A percentile compares a stretch with the other conserved stretches of the same genome.
Evolutionary conservation across 2,888 invertebrate genomes (phyloP).

Genomic region (Marronus borbonicus): DNA sequence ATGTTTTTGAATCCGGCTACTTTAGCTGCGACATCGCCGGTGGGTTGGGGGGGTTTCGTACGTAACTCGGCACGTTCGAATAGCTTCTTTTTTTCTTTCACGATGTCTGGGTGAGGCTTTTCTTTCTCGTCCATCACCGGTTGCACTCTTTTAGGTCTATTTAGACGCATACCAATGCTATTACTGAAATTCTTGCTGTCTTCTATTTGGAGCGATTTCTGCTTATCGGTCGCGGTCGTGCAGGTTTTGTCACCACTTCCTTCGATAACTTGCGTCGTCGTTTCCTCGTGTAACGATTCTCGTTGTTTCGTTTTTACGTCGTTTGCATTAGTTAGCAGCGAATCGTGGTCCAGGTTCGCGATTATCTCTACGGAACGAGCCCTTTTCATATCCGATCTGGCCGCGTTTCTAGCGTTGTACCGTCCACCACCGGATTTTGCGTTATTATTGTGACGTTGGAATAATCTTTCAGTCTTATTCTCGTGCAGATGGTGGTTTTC

Average conservation of each 20-base stretch:
- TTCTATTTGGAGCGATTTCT: constrained; percentile 54
- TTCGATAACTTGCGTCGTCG: constrained; percentile 66
- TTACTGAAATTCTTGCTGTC: constrained; percentile 56
- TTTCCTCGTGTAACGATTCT: constrained; percentile 72
- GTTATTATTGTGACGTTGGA: constrained; percentile 59
- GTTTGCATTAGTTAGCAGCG: constrained; percentile 53
- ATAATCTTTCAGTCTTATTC: constrained; percentile 40
- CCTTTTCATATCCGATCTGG: constrained; percentile 81
- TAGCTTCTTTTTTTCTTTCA: constrained; percentile 87
- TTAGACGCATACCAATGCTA: constrained; percentile 65
- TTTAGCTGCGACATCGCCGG: constrained; percentile 77
- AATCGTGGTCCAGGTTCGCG: constrained; percentile 73
- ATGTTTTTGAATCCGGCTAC: constrained; percentile 78
- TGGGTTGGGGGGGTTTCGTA: constrained; percentile 72
- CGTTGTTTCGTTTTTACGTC: constrained; percentile 61
- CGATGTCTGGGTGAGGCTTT: constrained; percentile 91
- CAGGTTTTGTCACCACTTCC: constrained; percentile 62
- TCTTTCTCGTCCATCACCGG: constrained; percentile 82
- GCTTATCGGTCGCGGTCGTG: constrained; percentile 59
- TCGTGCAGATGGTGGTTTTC: constrained; percentile 57
- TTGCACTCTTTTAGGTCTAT: constrained; percentile 76
- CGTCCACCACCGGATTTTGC: constrained; percentile 66
- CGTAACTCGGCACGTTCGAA: constrained; percentile 81
- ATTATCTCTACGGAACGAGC: constrained; percentile 91
- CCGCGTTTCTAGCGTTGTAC: constrained; percentile 69